Evolutionary conservation across 2,113 vertebrate genomes (phyloP).

Genomic region (Arothron firmamentum): DNA sequence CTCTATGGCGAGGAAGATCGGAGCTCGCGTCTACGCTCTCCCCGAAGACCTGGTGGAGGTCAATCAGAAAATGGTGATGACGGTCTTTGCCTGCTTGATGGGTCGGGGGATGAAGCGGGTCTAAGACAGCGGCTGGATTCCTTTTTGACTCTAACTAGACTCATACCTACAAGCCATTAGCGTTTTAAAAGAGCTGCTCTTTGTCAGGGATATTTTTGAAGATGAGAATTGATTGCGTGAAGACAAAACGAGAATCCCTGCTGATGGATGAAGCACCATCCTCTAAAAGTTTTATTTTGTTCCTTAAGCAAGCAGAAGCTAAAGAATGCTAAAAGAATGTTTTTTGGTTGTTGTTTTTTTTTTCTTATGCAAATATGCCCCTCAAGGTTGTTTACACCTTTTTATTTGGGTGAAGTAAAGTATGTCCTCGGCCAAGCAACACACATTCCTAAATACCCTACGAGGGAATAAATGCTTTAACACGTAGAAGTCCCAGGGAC

Average conservation of each 20-base stretch:
- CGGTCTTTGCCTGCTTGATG: constrained; percentile 97
- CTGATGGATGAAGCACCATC: constrained; percentile 35
- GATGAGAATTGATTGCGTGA: constrained; percentile 20
- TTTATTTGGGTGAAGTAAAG: constrained; percentile 53
- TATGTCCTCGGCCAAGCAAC: constrained; percentile 42
- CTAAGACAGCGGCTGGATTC: constrained; percentile 59
- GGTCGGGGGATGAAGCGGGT: constrained; percentile 91
- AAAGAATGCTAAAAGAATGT: constrained; percentile 13
- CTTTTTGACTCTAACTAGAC: constrained; percentile 46
- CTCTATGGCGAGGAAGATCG: constrained; percentile 95
- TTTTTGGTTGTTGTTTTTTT: not conserved
- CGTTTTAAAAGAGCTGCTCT: constrained; percentile 67
- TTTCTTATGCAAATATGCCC: constrained; percentile 32
- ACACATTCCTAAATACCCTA: constrained; percentile 54
- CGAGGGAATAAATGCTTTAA: constrained; percentile 22
- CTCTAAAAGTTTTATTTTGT: not conserved
- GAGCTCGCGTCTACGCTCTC: constrained; percentile 91
- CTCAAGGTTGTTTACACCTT: constrained; percentile 67
- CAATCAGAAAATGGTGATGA: constrained; percentile 99
- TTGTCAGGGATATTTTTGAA: constrained; percentile 62
- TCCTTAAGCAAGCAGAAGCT: not conserved
- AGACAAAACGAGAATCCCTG: constrained; percentile 39
- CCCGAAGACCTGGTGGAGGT: constrained; percentile 96
- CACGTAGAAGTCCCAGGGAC: not conserved
- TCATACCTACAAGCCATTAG: constrained; percentile 67